Conservation (phyloP, 2,797 vertebrate species). For the Urocyon cinereoargenteus region DNA sequence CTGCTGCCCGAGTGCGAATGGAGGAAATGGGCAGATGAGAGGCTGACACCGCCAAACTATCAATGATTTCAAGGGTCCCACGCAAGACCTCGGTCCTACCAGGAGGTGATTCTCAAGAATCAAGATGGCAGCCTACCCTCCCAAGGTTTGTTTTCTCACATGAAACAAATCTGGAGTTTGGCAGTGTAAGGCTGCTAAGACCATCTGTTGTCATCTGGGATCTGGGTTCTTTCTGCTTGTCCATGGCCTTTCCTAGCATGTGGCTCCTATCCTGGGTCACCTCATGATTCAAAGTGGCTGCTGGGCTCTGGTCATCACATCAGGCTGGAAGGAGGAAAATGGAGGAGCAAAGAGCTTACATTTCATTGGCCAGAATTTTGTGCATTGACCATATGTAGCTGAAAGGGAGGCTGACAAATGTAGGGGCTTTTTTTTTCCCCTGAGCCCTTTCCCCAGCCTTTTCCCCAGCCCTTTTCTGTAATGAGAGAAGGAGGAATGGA, state of each 20-base stretch:
- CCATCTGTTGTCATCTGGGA: not conserved
- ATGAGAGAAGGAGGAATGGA: not conserved
- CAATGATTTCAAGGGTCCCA: not conserved
- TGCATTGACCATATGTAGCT: not conserved
- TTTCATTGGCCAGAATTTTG: slow-evolving; percentile 30
- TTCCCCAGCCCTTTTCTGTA: too few relatives aligned
- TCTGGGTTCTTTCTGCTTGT: not conserved
- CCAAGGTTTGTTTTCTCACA: not conserved
- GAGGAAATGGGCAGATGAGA: not conserved
- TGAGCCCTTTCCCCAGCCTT: slow-evolving; percentile 7
- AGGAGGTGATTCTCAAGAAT: not conserved
- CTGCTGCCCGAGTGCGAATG: not conserved
- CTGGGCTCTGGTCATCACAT: not conserved
- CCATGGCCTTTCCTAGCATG: not conserved
- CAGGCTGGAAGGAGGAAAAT: not conserved
- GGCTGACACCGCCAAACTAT: not conserved
- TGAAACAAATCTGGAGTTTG: not conserved
- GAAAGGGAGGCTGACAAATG: slow-evolving; percentile 58
- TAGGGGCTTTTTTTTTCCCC: not conserved
- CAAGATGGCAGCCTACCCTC: not conserved
- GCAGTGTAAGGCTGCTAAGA: not conserved
- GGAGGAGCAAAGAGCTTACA: not conserved
- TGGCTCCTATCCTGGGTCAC: not conserved
- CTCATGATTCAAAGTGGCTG: not conserved
- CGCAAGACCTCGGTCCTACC: not conserved